Percentiles rank a stretch among this genome's conserved stretches.
Evolutionary conservation across 2,888 invertebrate genomes (phyloP).

Genomic region (Tenthredo amoena): DNA sequence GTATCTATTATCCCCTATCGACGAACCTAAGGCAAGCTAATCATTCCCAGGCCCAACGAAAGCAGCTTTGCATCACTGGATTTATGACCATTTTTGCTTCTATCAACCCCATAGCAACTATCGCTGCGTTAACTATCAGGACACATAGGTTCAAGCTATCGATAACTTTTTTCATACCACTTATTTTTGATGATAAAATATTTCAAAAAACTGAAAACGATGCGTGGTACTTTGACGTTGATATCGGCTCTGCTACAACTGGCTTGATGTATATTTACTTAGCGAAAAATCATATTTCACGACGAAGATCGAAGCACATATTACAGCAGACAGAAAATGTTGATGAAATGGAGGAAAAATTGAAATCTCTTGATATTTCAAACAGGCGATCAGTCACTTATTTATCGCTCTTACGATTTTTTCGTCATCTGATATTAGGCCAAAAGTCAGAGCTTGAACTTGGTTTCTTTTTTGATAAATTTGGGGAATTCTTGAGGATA

Average conservation of each 20-base stretch:
- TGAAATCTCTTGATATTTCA: neutral
- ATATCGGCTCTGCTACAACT: neutral
- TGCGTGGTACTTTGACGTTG: neutral
- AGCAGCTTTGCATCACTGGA: neutral
- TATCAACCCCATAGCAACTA: conserved; percentile 27
- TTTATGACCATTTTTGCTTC: conserved; percentile 19
- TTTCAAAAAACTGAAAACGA: neutral
- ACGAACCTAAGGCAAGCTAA: neutral
- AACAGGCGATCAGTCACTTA: neutral
- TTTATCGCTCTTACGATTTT: neutral
- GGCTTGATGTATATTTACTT: neutral
- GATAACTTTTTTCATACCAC: neutral
- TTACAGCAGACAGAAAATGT: neutral
- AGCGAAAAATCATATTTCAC: neutral
- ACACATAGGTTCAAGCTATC: neutral
- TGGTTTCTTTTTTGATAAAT: neutral
- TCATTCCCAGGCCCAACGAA: neutral
- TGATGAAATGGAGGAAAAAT: neutral
- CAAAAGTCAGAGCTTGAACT: neutral
- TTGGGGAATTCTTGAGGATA: neutral
- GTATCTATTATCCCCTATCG: neutral
- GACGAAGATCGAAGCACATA: neutral
- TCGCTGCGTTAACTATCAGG: neutral
- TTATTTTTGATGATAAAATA: neutral
- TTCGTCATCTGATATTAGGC: neutral